These are phyloP conservation scores for Schrankia costaestrigalis DNA, from an alignment of 2,888 invertebrate genomes.

Conservation along the genomic window DNA sequence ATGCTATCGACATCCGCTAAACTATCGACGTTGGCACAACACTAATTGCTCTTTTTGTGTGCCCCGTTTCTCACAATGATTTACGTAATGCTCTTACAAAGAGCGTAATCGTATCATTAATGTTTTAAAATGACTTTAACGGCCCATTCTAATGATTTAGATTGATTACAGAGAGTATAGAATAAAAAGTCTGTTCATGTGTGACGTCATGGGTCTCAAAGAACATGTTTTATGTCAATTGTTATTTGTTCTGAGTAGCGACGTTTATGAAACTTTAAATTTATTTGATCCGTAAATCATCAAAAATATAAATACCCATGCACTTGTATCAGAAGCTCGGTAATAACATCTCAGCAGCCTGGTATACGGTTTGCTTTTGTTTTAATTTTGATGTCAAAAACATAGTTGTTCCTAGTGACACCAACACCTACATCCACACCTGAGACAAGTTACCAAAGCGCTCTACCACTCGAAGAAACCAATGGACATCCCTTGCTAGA, in stretches of 20 bases:
- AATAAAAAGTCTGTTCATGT: conserved; percentile 35
- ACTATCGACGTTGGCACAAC: conserved; percentile 73
- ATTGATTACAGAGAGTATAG: conserved; percentile 51
- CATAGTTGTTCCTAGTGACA: too few species aligned
- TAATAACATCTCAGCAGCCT: too few species aligned
- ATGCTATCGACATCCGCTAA: conserved; percentile 76
- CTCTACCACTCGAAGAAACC: too few species aligned
- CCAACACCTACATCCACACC: too few species aligned
- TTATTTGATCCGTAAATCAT: conserved; percentile 20
- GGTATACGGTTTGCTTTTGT: too few species aligned
- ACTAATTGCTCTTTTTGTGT: conserved; percentile 75
- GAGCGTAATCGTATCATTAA: conserved; percentile 65
- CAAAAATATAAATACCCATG: too few species aligned
- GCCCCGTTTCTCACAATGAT: conserved; percentile 66
- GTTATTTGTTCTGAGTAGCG: conserved; percentile 19
- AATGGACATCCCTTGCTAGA: too few species aligned
- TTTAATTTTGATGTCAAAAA: too few species aligned
- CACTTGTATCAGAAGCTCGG: too few species aligned
- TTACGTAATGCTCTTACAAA: conserved; percentile 59
- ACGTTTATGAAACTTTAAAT: conserved; percentile 27
- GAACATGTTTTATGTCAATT: conserved; percentile 12
- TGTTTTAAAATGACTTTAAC: conserved; percentile 63
- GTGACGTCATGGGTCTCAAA: conserved; percentile 16
- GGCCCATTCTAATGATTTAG: conserved; percentile 61
- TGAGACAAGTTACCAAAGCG: too few species aligned